phyloP scores from a whole-genome alignment of 1,140 invertebrate species.

The Lordiphosa collinella region DNA sequence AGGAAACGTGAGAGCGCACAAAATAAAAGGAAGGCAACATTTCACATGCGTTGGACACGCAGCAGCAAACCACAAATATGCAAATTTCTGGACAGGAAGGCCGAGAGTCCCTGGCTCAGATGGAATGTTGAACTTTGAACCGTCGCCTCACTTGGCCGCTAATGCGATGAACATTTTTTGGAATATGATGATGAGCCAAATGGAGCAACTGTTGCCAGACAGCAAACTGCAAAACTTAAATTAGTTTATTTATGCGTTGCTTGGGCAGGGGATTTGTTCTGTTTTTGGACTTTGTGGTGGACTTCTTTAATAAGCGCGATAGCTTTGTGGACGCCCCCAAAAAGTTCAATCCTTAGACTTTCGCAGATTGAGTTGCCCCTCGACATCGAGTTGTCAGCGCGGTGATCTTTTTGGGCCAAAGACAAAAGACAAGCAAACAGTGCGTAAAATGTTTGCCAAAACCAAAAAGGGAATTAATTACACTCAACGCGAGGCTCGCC shows the following conservation, averaged over 20 bases:
- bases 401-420: conserved; percentile 59
- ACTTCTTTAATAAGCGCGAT: conserved; percentile 50
- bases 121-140: conserved; percentile 68
- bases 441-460: conserved; percentile 69
- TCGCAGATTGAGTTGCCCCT: conserved; percentile 64
- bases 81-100: conserved; percentile 69
- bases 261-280: conserved; percentile 20
- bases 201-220: conserved; percentile 19
- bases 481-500: conserved; percentile 49
- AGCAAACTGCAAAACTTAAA: conserved; percentile 53
- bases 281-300: neutral
- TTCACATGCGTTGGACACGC: conserved; percentile 60
- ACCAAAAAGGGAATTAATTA: conserved; percentile 72
- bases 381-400: conserved; percentile 65
- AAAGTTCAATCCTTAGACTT: conserved; percentile 30
- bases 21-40: conserved; percentile 12
- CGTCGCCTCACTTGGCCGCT: conserved; percentile 28
- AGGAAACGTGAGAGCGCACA: conserved; percentile 18
- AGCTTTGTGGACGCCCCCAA: conserved; percentile 37
- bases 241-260: conserved; percentile 75
- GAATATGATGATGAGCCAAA: conserved; percentile 1
- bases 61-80: conserved; percentile 63
- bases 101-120: conserved; percentile 34
- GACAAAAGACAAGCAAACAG: conserved; percentile 73
- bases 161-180: conserved; percentile 33